These are phyloP conservation scores for Pseudochirops cupreus DNA, from an alignment of 2,797 vertebrate genomes.

Conservation along the genomic window DNA sequence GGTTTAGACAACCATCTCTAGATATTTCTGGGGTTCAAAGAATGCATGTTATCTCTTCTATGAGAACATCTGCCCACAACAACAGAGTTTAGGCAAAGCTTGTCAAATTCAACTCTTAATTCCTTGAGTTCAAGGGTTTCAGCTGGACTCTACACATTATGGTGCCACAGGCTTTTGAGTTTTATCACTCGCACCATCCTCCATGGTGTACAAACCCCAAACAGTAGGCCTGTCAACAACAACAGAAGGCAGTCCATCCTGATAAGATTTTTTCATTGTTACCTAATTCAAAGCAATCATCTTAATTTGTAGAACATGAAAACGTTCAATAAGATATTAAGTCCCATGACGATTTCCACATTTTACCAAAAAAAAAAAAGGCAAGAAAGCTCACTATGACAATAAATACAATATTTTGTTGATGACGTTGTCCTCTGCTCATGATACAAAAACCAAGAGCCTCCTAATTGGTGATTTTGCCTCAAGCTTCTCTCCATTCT, in stretches of 20 bases:
- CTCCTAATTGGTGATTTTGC: background rate
- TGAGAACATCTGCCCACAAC: constrained; percentile 33
- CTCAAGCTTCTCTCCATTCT: background rate
- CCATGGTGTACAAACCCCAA: constrained; percentile 41
- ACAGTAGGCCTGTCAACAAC: constrained; percentile 18
- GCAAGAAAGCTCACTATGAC: background rate
- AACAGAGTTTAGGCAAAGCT: constrained; percentile 36
- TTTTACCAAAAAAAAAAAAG: background rate
- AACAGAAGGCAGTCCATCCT: background rate
- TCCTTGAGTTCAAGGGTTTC: background rate
- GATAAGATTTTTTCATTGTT: background rate
- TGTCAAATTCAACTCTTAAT: constrained; percentile 16
- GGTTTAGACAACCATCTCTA: constrained; percentile 8
- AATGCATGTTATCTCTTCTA: constrained; percentile 70
- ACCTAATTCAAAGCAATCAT: background rate
- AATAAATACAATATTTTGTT: background rate
- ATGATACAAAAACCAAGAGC: background rate
- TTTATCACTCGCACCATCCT: background rate
- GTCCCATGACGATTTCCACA: background rate
- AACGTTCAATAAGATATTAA: background rate
- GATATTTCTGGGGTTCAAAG: constrained; percentile 28
- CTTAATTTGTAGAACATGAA: constrained; percentile 1
- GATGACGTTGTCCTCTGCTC: background rate
- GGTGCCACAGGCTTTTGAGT: accelerated
- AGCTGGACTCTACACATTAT: background rate